A percentile compares a stretch with the other conserved stretches of the same genome.
Evolutionary conservation across 2,888 invertebrate genomes (phyloP).

Genomic region (Pasiphila rectangulata): DNA sequence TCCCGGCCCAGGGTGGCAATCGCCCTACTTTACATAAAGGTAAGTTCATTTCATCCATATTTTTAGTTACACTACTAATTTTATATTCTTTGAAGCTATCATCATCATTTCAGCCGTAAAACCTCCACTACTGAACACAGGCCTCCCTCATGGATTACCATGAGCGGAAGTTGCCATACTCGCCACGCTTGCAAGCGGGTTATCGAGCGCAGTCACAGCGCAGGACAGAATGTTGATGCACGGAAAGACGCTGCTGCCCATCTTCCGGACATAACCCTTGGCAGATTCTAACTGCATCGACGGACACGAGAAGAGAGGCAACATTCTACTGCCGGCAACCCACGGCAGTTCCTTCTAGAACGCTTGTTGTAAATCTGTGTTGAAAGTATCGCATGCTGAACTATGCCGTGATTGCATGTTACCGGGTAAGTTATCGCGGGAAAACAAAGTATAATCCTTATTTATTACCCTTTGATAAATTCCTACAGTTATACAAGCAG

Average conservation of each 20-base stretch:
- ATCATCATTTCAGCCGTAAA: not conserved
- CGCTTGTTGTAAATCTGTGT: not conserved
- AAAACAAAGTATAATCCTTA: not conserved
- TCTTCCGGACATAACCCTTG: no score
- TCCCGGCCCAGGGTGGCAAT: conserved; percentile 72
- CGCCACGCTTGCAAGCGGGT: no score
- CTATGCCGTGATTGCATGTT: conserved; percentile 6
- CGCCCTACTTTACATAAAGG: conserved; percentile 80
- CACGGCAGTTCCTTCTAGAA: no score
- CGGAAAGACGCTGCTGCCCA: no score
- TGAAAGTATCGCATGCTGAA: conserved; percentile 6
- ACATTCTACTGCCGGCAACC: no score
- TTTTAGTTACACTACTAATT: not conserved
- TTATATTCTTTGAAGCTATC: not conserved
- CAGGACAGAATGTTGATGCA: no score
- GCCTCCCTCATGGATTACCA: no score
- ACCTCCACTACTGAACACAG: no score
- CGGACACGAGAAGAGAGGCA: no score
- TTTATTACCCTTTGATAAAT: not conserved
- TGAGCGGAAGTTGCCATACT: no score
- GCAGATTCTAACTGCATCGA: no score
- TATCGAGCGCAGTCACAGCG: no score
- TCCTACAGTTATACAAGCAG: not conserved
- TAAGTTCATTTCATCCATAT: conserved; percentile 42
- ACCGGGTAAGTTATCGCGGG: not conserved